These are phyloP conservation scores for Theristicus caerulescens DNA, from an alignment of 2,113 vertebrate genomes.

Conservation along the genomic window DNA sequence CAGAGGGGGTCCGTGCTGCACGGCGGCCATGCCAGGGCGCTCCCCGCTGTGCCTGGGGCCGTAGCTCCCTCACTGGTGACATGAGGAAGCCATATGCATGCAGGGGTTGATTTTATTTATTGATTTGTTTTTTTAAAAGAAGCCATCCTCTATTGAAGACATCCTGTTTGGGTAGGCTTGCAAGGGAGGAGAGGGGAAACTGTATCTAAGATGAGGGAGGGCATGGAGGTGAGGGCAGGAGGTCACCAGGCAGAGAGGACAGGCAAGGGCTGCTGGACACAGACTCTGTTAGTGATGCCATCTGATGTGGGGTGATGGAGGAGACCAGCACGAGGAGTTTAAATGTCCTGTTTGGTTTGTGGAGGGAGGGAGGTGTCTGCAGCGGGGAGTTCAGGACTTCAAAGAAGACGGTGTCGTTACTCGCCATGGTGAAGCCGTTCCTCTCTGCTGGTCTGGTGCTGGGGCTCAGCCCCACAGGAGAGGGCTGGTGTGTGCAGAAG, in stretches of 20 bases:
- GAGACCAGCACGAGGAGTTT: not conserved
- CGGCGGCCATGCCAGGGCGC: not conserved
- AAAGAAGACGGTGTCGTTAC: not conserved
- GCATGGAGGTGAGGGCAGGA: not conserved
- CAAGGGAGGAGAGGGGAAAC: not conserved
- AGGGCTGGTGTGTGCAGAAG: not conserved
- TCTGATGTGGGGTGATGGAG: not conserved
- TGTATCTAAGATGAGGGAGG: not conserved
- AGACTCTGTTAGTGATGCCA: not conserved
- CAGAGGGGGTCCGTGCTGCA: fast-evolving
- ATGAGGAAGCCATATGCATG: not conserved
- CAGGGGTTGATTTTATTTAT: not conserved
- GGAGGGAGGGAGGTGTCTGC: not conserved
- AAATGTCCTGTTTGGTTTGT: not conserved
- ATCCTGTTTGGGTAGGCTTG: not conserved
- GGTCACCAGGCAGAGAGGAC: not conserved
- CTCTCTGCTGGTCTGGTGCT: fast-evolving
- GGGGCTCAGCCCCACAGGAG: not conserved
- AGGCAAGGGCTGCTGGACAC: not conserved
- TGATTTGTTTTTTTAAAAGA: not conserved
- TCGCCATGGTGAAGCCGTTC: fast-evolving
- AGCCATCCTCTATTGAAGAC: not conserved
- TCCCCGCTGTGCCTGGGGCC: fast-evolving
- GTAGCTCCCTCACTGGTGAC: fast-evolving
- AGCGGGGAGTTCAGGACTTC: not conserved